These are phyloP conservation scores for Cheilosia soror DNA, from an alignment of 2,888 invertebrate species.

Conservation along the genomic window DNA sequence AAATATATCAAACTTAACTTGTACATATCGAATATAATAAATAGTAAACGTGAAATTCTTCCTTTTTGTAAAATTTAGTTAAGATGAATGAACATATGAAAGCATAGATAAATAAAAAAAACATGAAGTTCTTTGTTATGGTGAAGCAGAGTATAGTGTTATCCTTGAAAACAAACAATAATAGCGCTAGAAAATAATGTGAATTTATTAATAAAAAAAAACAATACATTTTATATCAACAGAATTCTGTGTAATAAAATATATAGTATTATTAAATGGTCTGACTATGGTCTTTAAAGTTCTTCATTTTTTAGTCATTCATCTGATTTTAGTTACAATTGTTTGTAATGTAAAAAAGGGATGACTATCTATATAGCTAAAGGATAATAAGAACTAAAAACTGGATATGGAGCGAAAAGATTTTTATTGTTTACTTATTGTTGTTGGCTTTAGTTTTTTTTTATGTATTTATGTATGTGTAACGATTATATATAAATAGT, in stretches of 20 bases:
- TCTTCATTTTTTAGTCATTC: background rate
- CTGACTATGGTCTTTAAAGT: slow-evolving; percentile 64
- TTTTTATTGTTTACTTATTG: background rate
- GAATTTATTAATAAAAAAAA: slow-evolving; percentile 49
- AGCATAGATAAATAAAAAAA: slow-evolving; percentile 27
- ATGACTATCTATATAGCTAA: no score
- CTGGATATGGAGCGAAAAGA: background rate
- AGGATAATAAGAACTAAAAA: no score
- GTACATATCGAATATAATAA: slow-evolving; percentile 66
- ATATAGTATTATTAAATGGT: slow-evolving; percentile 72
- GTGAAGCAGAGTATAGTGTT: slow-evolving; percentile 41
- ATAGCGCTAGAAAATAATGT: slow-evolving; percentile 69
- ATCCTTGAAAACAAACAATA: slow-evolving; percentile 67
- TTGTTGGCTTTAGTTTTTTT: slow-evolving; percentile 21
- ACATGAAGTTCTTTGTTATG: slow-evolving; percentile 8
- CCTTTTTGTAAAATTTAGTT: slow-evolving; percentile 70
- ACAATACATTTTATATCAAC: slow-evolving; percentile 35
- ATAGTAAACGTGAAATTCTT: slow-evolving; percentile 66
- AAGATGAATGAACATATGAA: slow-evolving; percentile 59
- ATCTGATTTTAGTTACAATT: background rate
- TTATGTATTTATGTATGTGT: slow-evolving; percentile 26
- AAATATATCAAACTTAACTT: slow-evolving; percentile 48
- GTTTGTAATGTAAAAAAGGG: background rate
- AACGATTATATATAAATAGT: slow-evolving; percentile 27
- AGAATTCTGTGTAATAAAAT: slow-evolving; percentile 48